Evolutionary conservation across 1,140 invertebrate species (phyloP), one percentile per base, ranked within the genome.

Genomic region (Colletes latitarsis): DNA sequence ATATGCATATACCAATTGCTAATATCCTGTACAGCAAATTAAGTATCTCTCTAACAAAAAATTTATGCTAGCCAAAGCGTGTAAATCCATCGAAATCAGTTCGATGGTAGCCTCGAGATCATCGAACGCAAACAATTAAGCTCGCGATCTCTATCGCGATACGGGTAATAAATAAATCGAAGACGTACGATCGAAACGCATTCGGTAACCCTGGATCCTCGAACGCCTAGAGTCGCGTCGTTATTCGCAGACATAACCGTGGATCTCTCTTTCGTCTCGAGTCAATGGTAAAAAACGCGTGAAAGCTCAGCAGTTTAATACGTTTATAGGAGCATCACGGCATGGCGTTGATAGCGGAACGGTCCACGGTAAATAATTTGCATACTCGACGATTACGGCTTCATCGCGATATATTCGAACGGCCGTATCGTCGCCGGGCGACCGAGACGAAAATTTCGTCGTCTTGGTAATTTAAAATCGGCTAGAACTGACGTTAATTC

Each of bases 331-430:
- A 21, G 63, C 58, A 17, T 83, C 83, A 85, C 83, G 77, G 79
- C 64, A 66, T 69, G 57, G 62, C 79, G 85, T 81, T 82, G 77
- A 84, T 82, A 85, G 67, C 14, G 39, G 74, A 85, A 88, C 57
- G 60, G 71, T 58, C 67, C 83, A 83, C 52, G 75, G 70, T 82
- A 76, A 85, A 76, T 83, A 82, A 89, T 90, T 91, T 89, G 78
- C 78, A 86, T 87, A 87, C 70, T 72, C 77, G 30, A 84, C 10
- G 82, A 82, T 89, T 86, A 86, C 82, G 75, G 79, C 73, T 89
- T 77, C 82, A 87, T 87, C 81, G 74, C 70, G 73, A 78, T 83
- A 72, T 77, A 43, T 52, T 17, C 41, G 15, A 19, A 82, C 68
- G 63, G 60, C 63, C 43, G 9, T 46, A 6, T 46, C 43, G 43